Evolutionary conservation across 2,113 vertebrate genomes (phyloP), one percentile per base, ranked within the genome.

Genomic region (Chaenocephalus aceratus): DNA sequence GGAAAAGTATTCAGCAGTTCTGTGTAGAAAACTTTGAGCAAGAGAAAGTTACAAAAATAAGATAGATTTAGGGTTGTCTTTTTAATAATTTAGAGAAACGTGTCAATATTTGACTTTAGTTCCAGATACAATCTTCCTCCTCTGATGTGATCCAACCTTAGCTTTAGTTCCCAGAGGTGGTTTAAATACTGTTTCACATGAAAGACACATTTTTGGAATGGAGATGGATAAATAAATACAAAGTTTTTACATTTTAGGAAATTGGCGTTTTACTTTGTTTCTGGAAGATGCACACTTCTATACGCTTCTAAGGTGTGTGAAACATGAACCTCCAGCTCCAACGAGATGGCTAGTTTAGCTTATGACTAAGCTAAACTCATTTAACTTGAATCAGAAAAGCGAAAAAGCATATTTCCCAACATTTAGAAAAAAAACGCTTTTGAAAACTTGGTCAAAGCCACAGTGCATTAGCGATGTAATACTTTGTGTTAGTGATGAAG

Each of bases 191-290:
- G 36, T 48, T 61, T 41, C 13, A 18, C 18, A 41, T 11, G 44
- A 26, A 68, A 11, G 26, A 48, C 12, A 66, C 53, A 7, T 61
- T 56, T 46, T 59, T 72, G 70, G 70, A 83, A 83, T 79, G 65
- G 52, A 59, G 21, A 45, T 75, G 21, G 65, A 74, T 52, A 9
- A 26, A 66, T 63, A 10, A 16, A 10, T 15, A 45, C n/a, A 12
- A 16, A 14, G 5, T 5, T 6, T 51, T 45, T 1, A 72, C 56
- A 59, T 59, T 21, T 61, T 41, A 46, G 58, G 11, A 26, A 73
- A 62, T 18, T 30, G 59, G 12, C 15, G 10, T 4, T 41, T 41
- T 6, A 41, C 36, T 41, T 41, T 41, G 36, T 41, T 41, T 41
- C 36, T 41, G 36, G 36, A 30, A 30, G 30, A 4, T 30, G 3